Conservation (phyloP, 2,888 invertebrate genomes). For the Rotaria macrura region DNA sequence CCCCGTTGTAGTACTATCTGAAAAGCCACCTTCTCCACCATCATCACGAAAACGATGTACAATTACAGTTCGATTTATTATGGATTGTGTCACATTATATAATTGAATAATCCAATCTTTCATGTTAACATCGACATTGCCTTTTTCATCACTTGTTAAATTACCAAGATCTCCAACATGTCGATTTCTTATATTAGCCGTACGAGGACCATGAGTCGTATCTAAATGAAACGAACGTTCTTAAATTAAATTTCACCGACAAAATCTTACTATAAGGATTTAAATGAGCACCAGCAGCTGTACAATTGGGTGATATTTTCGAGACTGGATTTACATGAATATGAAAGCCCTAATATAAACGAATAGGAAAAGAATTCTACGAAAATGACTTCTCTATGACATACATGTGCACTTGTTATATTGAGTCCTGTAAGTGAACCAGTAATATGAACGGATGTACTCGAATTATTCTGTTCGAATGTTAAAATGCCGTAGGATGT, state of each 20-base stretch:
- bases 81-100: background rate
- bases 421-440: background rate
- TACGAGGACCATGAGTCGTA: background rate
- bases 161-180: constrained; percentile 16
- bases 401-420: background rate
- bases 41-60: background rate
- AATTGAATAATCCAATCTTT: background rate
- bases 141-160: background rate
- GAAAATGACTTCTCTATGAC: too few relatives aligned
- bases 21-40: background rate
- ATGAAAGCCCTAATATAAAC: background rate
- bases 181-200: background rate
- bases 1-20: background rate
- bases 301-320: background rate
- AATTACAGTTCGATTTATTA: background rate
- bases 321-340: background rate
- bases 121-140: background rate
- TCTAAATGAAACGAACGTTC: too few relatives aligned
- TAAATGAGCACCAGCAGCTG: background rate
- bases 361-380: too few relatives aligned
- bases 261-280: background rate
- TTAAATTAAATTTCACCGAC: too few relatives aligned
- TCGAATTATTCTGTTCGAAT: background rate
- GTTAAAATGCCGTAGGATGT: background rate
- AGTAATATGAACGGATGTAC: background rate